Conservation (phyloP, 2,113 vertebrate genomes). For the Cettia cetti region DNA sequence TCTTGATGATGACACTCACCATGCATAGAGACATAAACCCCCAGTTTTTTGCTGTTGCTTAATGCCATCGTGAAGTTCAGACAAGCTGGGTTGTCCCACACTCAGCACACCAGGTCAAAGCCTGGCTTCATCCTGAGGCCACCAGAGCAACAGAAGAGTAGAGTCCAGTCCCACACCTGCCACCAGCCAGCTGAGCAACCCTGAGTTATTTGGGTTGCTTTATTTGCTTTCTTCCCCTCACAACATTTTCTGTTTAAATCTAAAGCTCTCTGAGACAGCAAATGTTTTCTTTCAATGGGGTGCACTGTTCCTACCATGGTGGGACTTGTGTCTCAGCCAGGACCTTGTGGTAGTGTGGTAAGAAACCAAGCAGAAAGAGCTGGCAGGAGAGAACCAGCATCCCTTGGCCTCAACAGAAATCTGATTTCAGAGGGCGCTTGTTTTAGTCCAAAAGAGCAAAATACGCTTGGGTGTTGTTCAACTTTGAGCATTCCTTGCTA, state of each 20-base stretch:
- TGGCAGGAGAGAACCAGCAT: background rate
- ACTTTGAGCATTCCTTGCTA: background rate
- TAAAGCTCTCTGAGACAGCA: background rate
- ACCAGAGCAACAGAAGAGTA: background rate
- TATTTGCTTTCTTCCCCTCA: background rate
- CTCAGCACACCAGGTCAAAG: background rate
- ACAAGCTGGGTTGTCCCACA: background rate
- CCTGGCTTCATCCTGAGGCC: background rate
- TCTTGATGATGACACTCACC: background rate
- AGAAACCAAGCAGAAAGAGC: background rate
- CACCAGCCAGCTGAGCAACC: background rate
- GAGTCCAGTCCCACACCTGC: background rate
- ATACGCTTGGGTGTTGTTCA: rapidly evolving
- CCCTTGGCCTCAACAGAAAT: background rate
- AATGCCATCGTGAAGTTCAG: background rate
- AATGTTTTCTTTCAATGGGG: background rate
- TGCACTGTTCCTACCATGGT: rapidly evolving
- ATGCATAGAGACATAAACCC: background rate
- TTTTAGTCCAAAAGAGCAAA: background rate
- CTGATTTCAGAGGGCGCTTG: background rate
- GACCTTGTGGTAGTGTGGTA: background rate
- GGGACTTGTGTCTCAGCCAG: background rate
- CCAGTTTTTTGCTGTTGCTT: background rate
- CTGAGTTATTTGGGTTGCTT: background rate
- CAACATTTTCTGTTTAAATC: background rate